Evolutionary conservation across 2,888 invertebrate genomes (phyloP).

Genomic region (Branchipolynoe longqiensis): DNA sequence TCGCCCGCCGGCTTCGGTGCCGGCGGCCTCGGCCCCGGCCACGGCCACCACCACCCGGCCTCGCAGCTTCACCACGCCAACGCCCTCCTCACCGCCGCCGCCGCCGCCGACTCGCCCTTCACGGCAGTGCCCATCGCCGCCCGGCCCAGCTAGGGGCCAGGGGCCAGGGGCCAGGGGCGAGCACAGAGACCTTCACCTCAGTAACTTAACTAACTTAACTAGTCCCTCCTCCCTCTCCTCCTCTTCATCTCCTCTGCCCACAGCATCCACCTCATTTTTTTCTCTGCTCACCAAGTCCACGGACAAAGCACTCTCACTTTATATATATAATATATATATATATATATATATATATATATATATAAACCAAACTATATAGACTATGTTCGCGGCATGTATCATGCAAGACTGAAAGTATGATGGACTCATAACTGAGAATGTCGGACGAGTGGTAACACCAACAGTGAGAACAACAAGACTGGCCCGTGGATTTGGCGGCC

Average conservation of each 20-base stretch:
- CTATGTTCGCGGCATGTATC: too few species aligned
- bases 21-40: not conserved
- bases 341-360: not conserved
- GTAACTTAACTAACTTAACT: too few species aligned
- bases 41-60: not conserved
- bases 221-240: not conserved
- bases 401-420: too few species aligned
- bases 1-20: not conserved
- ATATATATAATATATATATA: not conserved
- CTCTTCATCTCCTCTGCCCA: too few species aligned
- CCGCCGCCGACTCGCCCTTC: conserved; percentile 19
- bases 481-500: too few species aligned
- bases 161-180: too few species aligned
- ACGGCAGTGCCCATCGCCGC: conserved; percentile 47
- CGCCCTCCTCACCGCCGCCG: not conserved
- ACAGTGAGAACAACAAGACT: too few species aligned
- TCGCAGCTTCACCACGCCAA: not conserved
- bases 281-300: too few species aligned
- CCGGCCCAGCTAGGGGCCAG: conserved; percentile 48
- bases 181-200: not conserved
- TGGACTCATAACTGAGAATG: too few species aligned
- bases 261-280: too few species aligned
- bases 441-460: too few species aligned
- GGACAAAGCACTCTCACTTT: not conserved
- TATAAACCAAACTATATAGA: not conserved